Evolutionary conservation across 2,797 vertebrate species (phyloP).

Genomic region (Helostoma temminkii): DNA sequence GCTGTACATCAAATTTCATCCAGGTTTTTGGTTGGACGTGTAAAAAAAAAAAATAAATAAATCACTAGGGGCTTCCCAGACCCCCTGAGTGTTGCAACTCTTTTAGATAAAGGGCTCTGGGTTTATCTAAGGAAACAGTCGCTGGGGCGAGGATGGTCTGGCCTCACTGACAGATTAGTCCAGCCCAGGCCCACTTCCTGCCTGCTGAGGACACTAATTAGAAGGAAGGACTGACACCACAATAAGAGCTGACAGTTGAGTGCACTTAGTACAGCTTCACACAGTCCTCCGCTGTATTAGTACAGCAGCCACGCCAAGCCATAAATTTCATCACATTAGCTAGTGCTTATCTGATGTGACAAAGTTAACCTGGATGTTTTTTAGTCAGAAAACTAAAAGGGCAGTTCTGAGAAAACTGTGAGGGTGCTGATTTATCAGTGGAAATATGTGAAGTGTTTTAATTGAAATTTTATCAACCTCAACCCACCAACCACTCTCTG

Average conservation of each 20-base stretch:
- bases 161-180: constrained; percentile 97
- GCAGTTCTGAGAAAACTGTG: constrained; percentile 58
- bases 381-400: constrained; percentile 63
- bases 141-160: constrained; percentile 95
- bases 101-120: constrained; percentile 82
- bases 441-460: constrained; percentile 64
- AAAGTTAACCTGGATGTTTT: constrained; percentile 79
- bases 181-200: constrained; percentile 96
- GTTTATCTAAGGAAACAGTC: constrained; percentile 99
- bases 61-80: constrained; percentile 77
- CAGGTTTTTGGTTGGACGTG: constrained; percentile 59
- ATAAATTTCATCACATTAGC: constrained; percentile 77
- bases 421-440: constrained; percentile 72
- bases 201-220: constrained; percentile 98
- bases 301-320: constrained; percentile 63
- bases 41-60: no score
- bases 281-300: constrained; percentile 73
- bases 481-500: background rate
- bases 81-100: constrained; percentile 80
- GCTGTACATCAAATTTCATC: constrained; percentile 10
- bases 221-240: constrained; percentile 93
- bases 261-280: constrained; percentile 84
- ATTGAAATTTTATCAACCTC: constrained; percentile 68
- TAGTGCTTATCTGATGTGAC: constrained; percentile 78
- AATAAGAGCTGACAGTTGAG: constrained; percentile 96